Base-by-base conservation (phyloP, 1,140 invertebrate species). In the Hycleus phaleratus region DNA sequence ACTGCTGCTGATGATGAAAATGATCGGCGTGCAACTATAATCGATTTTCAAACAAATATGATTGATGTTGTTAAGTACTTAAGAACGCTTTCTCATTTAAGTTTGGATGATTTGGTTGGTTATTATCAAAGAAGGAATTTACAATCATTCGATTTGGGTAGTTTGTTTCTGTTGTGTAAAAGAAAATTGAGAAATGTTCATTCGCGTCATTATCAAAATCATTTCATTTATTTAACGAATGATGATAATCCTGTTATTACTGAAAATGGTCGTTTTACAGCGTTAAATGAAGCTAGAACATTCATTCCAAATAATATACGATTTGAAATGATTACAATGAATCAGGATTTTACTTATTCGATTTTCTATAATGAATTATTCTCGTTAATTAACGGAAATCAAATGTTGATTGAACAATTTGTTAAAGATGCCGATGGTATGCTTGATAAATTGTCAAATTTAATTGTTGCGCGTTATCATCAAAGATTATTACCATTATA, bases 361-460 rank as follows among this genome's bases (percentile, higher is more conserved):
- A 53, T 51, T 2, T 67, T 69, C 49, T 69, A 66, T 26, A 62
- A 63, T 56, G 67, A 69, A 32, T 44, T 69, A n/a, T 61, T 67
- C 26, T 46, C 56, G 11, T 26, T 62, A 32, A 32, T 7, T 32
- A 32, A 4, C 32, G 32, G 32, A 18, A 18, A 18, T 18, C 18
- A 18, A 18, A 18, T 32, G 7, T 4, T 5, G 32, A 32, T 32
- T 32, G 32, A 18, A 18, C 18, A 18, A 18, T 18, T 18, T 32
- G 63, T 62, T 25, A 40, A 58, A 42, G 60, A 69, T 54, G 58
- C 52, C 24, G 53, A 64, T 38, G 65, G 61, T 44, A 47, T 69
- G 26, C 39, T 50, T 4, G 50, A 67, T 18, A 66, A 63, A 50
- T 43, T 69, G 9, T 44, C 51, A 11, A 45, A 52, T 3, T 47